These are phyloP conservation scores for Frankliniella intonsa DNA, from an alignment of 2,888 invertebrate species.

Conservation along the genomic window DNA sequence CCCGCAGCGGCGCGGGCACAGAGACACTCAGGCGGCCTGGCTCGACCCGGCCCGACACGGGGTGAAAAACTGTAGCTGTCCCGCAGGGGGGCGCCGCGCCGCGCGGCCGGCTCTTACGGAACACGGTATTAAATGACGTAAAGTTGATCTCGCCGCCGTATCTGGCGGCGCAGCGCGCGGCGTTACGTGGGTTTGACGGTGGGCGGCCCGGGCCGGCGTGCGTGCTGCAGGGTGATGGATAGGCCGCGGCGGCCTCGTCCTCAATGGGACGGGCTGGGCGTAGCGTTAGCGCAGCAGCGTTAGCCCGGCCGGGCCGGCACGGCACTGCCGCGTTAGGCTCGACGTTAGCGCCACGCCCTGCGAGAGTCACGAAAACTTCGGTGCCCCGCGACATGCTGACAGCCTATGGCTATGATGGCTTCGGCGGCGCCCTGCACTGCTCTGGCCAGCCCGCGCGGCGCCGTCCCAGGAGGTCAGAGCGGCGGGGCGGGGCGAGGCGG, in stretches of 20 bases:
- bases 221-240: not conserved
- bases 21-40: not conserved
- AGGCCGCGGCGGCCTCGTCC: constrained; percentile 3
- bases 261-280: not conserved
- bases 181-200: not conserved
- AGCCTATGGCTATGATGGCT: too few species aligned
- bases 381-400: too few species aligned
- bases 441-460: too few species aligned
- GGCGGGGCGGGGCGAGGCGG: too few species aligned
- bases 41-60: not conserved
- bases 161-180: not conserved
- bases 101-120: not conserved
- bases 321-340: not conserved
- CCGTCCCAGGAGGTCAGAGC: too few species aligned
- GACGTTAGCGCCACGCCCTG: not conserved
- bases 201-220: not conserved
- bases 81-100: not conserved
- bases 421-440: too few species aligned
- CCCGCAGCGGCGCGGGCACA: not conserved
- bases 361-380: not conserved
- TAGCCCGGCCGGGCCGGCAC: not conserved
- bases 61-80: not conserved
- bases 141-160: not conserved
- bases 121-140: not conserved
- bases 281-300: not conserved